phyloP scores from a whole-genome alignment of 2,888 invertebrate genomes.

The Caenorhabditis zanzibari region DNA sequence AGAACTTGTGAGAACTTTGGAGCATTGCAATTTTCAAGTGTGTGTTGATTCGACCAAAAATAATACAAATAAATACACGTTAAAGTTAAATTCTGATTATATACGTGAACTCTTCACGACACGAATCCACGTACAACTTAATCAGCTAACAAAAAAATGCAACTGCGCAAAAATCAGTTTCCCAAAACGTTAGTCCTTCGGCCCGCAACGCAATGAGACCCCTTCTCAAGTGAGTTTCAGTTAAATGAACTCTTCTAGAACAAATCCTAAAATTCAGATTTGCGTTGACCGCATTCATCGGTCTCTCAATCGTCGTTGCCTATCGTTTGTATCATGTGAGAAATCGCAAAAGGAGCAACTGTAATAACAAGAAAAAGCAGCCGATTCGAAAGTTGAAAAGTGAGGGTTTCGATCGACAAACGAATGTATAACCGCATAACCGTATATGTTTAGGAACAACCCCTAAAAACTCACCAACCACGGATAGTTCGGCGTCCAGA shows the following conservation, averaged over 20 bases:
- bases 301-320: constrained; percentile 45
- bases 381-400: constrained; percentile 40
- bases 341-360: constrained; percentile 8
- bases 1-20: no score
- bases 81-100: no score
- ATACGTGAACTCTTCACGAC: not conserved
- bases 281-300: constrained; percentile 46
- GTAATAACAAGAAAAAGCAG: constrained; percentile 30
- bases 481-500: not conserved
- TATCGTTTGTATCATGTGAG: constrained; percentile 47
- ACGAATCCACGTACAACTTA: not conserved
- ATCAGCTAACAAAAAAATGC: not conserved
- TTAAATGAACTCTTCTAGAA: no score
- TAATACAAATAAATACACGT: no score
- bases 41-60: no score
- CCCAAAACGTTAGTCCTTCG: not conserved
- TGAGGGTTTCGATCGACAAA: not conserved
- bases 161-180: constrained; percentile 25
- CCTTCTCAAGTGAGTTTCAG: constrained; percentile 40
- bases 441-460: constrained; percentile 20
- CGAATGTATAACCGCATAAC: no score
- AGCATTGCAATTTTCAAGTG: no score
- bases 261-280: no score
- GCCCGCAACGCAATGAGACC: constrained; percentile 35
- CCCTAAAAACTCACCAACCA: constrained; percentile 4